Evolutionary conservation across 2,113 vertebrate species (phyloP), one percentile per base, ranked within the genome.

Genomic region (Calidris pygmaea): DNA sequence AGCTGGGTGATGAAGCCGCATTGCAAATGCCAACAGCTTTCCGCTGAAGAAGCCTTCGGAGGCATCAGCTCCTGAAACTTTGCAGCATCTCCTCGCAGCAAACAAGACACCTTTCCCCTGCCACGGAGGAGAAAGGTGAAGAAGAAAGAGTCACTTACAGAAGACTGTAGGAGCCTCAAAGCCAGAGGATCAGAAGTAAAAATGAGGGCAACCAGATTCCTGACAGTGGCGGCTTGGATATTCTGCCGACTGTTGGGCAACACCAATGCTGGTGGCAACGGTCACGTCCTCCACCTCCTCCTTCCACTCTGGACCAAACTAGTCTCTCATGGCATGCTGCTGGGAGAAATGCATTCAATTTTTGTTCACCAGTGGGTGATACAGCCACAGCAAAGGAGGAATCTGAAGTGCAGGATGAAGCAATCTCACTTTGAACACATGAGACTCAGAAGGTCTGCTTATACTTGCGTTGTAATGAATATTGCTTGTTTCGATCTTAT

Each of bases 321-420:
- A 15, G 4, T 12, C 45, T 55, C 35, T 35, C 2, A 0, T 5
- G 59, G 59, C 5, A 77, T 0, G 2, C 30, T 70, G 27, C 34
- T 89, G 32, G 45, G 27, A 66, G 21, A 73, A 77, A 48, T 0
- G 1, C 24, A 9, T 14, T 43, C 34, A 26, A 17, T 62, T 83
- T 73, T 26, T 32, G 20, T 73, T 92, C 63, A 41, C 27, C n/a
- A 30, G 47, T 43, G 47, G 19, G 27, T 85, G 71, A 86, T 20
- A 76, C 10, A 70, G 39, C 27, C 34, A 23, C 1, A 5, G 50
- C 41, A 83, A 85, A 93, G 74, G 71, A 90, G 34, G 27, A 65
- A n/a, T 73, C 35, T 70, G 67, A 76, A 90, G 9, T 22, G 19
- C 19, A 60, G 12, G 52, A 37, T 73, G 85, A 59, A 88, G 65